Evolutionary conservation across 2,888 invertebrate species (phyloP).

Genomic region (Morpho helenor): DNA sequence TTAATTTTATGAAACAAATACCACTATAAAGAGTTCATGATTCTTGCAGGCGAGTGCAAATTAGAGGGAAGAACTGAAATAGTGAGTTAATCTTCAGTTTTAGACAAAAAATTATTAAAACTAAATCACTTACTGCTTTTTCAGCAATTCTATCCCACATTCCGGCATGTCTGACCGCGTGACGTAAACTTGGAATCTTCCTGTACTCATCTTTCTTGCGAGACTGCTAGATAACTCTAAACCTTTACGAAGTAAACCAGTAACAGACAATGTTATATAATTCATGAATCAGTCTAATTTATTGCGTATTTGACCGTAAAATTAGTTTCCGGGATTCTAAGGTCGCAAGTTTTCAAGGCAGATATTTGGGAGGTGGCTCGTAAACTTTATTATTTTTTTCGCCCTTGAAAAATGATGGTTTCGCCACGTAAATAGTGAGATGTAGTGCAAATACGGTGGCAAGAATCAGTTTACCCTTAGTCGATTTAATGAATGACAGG

Average conservation of each 20-base stretch:
- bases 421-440: slow-evolving; percentile 58
- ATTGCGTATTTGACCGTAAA: slow-evolving; percentile 27
- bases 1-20: no score
- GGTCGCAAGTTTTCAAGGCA: slow-evolving; percentile 44
- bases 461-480: slow-evolving; percentile 62
- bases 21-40: no score
- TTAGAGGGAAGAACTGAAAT: no score
- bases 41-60: no score
- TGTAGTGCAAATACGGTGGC: slow-evolving; percentile 63
- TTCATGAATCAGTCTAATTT: slow-evolving; percentile 44
- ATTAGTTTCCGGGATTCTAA: slow-evolving; percentile 34
- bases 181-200: slow-evolving; percentile 79
- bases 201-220: slow-evolving; percentile 52
- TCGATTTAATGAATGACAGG: slow-evolving; percentile 59
- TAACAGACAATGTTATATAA: slow-evolving; percentile 44
- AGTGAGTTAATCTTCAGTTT: no score
- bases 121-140: slow-evolving; percentile 76
- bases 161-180: slow-evolving; percentile 82
- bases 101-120: no score
- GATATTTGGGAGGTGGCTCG: slow-evolving; percentile 54
- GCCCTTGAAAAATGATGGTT: slow-evolving; percentile 66
- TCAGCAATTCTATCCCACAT: slow-evolving; percentile 78
- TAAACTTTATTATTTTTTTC: slow-evolving; percentile 38
- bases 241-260: slow-evolving; percentile 37
- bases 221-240: slow-evolving; percentile 21